These are phyloP conservation scores for Macrobrachium rosenbergii DNA, from an alignment of 1,140 invertebrate genomes.

Conservation along the genomic window DNA sequence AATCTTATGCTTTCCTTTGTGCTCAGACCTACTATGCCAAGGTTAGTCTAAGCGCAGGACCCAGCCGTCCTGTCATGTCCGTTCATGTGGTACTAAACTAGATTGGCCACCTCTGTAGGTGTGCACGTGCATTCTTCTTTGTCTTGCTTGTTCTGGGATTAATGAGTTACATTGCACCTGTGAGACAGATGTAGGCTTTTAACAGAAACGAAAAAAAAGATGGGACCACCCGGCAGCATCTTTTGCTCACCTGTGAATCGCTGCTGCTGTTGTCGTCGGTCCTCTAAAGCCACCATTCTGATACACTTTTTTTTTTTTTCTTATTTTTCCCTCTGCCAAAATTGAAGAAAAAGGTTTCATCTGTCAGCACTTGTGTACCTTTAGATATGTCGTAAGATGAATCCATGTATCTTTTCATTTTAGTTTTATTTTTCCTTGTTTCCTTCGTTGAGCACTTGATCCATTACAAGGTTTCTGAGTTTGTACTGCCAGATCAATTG, in stretches of 20 bases:
- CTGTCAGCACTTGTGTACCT: no score
- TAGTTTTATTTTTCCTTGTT: neutral
- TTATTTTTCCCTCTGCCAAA: neutral
- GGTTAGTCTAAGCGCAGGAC: conserved; percentile 42
- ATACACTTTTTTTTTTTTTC: conserved; percentile 5
- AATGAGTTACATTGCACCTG: conserved; percentile 23
- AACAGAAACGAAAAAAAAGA: neutral
- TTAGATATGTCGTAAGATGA: neutral
- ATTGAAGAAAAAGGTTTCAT: no score
- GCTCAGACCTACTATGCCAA: conserved; percentile 63
- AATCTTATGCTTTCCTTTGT: conserved; percentile 22
- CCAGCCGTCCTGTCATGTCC: conserved; percentile 8
- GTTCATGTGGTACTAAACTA: conserved; percentile 36
- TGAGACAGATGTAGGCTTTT: conserved; percentile 11
- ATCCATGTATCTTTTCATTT: conserved; percentile 11
- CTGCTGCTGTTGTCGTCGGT: neutral
- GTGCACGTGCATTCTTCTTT: conserved; percentile 35
- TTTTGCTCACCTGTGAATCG: neutral
- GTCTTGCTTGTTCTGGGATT: conserved; percentile 27
- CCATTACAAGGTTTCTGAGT: no score
- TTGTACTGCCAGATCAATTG: no score
- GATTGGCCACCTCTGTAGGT: conserved; percentile 28
- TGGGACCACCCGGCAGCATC: no score
- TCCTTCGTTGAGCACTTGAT: conserved; percentile 6
- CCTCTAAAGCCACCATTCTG: neutral